Percentiles rank a stretch among this genome's conserved stretches.
Evolutionary conservation across 2,888 invertebrate species (phyloP).

Genomic region (Venusia cambrica): DNA sequence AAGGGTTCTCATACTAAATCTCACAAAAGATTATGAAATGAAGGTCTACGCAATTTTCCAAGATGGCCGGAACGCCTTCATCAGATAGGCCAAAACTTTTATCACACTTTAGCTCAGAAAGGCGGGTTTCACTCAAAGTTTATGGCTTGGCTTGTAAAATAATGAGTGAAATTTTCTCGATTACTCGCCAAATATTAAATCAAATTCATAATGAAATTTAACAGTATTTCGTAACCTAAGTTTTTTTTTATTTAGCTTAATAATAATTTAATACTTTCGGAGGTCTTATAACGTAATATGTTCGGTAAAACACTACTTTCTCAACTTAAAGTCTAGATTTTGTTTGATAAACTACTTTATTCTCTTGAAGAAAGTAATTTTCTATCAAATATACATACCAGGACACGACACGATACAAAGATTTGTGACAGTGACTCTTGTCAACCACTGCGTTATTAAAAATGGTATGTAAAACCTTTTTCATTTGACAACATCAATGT

Average conservation of each 20-base stretch:
- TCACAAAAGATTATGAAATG: constrained; percentile 27
- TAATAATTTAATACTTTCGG: constrained; percentile 19
- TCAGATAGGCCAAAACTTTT: constrained; percentile 48
- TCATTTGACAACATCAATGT: too few relatives aligned
- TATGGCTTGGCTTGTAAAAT: constrained; percentile 37
- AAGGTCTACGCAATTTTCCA: constrained; percentile 35
- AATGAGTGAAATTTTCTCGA: constrained; percentile 42
- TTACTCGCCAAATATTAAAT: constrained; percentile 34
- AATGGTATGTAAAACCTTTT: too few relatives aligned
- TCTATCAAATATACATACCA: too few relatives aligned
- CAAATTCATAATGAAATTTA: constrained; percentile 33
- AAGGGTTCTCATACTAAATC: constrained; percentile 13
- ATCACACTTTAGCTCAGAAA: constrained; percentile 42
- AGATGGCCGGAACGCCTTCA: constrained; percentile 41
- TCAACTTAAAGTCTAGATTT: too few relatives aligned
- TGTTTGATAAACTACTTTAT: too few relatives aligned
- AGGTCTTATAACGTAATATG: too few relatives aligned
- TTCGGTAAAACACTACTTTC: too few relatives aligned
- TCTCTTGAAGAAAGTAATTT: too few relatives aligned
- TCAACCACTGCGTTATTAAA: too few relatives aligned
- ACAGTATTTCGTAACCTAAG: constrained; percentile 24
- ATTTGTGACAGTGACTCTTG: too few relatives aligned
- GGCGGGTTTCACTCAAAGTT: constrained; percentile 36
- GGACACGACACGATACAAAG: too few relatives aligned
- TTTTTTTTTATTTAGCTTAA: constrained; percentile 14